Base-by-base conservation (phyloP, 37 sponge, comb jelly and placozoan genomes). In the Dysidea cf. avara region DNA sequence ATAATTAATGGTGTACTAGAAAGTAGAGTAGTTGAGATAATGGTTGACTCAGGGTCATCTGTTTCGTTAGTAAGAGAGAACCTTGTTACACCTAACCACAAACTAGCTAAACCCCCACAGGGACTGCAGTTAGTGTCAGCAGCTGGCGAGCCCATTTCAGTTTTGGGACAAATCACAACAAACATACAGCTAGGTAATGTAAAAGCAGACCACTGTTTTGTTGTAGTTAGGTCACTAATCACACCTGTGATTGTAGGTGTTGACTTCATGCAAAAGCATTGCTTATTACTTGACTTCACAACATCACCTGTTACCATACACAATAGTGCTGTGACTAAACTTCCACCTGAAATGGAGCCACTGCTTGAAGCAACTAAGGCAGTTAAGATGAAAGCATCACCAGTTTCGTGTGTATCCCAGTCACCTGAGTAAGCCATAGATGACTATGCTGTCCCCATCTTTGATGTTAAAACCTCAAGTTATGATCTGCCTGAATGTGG, bases 251-350 rank as follows among this genome's bases (percentile, higher is more conserved):
- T 36, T 24, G 30, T 65, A 36, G 66, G 66, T 22, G 34, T 65
- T 16, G 38, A 65, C 40, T 65, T 65, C 34, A 2, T 65, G 40
- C 66, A 65, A 6, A 39, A 65, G 22, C 62, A 65, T 65, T 36
- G 66, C 66, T 39, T 65, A 35, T n/a, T 65, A 35, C 4, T 65
- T 2, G 66, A 65, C n/a, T 65, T 65, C 34, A 65, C 66, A 36
- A 65, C 66, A 35, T 35, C 66, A 65, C 66, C 43, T 65, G 66
- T 65, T 65, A 65, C 66, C 38, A 39, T 39, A 37, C 46, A 43
- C 5, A 9, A 43, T 43, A 43, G n/a, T n/a, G n/a, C n/a, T n/a
- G n/a, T n/a, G n/a, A n/a, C n/a, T n/a, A n/a, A n/a, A n/a, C n/a
- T n/a, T n/a, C n/a, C n/a, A n/a, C n/a, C n/a, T n/a, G n/a, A n/a